phyloP scores from a whole-genome alignment of 2,113 vertebrate species.

The Ictalurus punctatus region DNA sequence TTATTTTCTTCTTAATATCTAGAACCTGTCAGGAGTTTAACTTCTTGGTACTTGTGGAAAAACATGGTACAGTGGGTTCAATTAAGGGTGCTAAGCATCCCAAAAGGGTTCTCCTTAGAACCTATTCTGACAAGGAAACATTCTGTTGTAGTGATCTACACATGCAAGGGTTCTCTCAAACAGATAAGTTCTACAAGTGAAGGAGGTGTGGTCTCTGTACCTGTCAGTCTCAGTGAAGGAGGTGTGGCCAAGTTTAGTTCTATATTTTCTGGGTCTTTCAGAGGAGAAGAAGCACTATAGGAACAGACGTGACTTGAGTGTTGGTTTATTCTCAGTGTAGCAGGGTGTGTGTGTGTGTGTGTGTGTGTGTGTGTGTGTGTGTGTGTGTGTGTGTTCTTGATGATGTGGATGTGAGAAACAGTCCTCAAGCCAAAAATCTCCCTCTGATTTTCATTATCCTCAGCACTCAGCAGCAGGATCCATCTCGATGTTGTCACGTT shows the following conservation, averaged over 20 bases:
- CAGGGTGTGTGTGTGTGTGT: background rate
- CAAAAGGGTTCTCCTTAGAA: background rate
- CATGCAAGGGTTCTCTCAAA: background rate
- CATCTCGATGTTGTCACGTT: background rate
- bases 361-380: background rate
- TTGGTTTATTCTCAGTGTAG: background rate
- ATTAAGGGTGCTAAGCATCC: background rate
- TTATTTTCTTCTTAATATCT: background rate
- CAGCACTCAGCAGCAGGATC: background rate
- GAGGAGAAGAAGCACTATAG: background rate
- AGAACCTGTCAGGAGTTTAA: background rate
- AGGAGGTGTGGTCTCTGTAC: background rate
- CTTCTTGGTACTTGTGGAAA: too few relatives aligned
- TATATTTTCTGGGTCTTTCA: background rate
- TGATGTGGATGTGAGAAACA: background rate
- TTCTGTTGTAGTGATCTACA: background rate
- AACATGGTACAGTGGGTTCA: background rate
- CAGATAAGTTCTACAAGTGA: background rate
- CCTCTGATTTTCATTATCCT: background rate
- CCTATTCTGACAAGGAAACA: background rate
- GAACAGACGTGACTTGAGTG: background rate
- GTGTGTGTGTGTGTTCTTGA: background rate
- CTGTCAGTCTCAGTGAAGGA: background rate
- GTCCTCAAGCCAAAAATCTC: background rate
- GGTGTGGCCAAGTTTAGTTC: background rate